Percentiles rank a stretch among this genome's conserved stretches.
phyloP scores from a whole-genome alignment of 2,888 invertebrate genomes.

The Pterobdella sp. region DNA sequence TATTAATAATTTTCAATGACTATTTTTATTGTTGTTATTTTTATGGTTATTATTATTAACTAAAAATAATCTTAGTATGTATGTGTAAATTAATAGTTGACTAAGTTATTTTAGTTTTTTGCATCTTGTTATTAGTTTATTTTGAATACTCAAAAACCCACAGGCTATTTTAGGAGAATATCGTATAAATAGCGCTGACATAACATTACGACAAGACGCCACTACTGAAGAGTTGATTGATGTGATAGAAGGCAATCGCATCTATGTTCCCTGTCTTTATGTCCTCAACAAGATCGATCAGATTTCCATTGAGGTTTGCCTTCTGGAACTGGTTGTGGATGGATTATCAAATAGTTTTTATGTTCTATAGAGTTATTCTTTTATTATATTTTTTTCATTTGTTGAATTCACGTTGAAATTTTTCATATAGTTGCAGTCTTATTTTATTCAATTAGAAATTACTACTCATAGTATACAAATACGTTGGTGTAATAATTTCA shows the following conservation, averaged over 20 bases:
- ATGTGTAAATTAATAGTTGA: too few relatives aligned
- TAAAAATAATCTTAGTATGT: too few relatives aligned
- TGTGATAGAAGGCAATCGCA: constrained; percentile 93
- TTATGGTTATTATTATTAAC: too few relatives aligned
- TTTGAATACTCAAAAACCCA: too few relatives aligned
- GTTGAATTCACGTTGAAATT: background rate
- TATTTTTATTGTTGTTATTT: too few relatives aligned
- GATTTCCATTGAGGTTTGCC: constrained; percentile 55
- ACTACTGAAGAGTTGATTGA: constrained; percentile 96
- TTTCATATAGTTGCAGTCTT: background rate
- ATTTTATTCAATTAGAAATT: background rate
- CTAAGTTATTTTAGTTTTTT: too few relatives aligned
- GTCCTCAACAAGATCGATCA: constrained; percentile 92
- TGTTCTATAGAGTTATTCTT: background rate
- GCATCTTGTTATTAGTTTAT: too few relatives aligned
- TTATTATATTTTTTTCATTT: background rate
- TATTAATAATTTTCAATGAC: too few relatives aligned
- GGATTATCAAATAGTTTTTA: too few relatives aligned
- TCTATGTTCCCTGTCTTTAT: constrained; percentile 97
- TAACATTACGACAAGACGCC: constrained; percentile 73
- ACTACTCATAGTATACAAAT: background rate
- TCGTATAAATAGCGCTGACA: constrained; percentile 96
- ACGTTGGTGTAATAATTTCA: background rate
- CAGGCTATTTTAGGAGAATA: constrained; percentile 85
- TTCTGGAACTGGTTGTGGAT: background rate